Conservation (phyloP, 2,113 vertebrate species). For the Strigops habroptila region DNA sequence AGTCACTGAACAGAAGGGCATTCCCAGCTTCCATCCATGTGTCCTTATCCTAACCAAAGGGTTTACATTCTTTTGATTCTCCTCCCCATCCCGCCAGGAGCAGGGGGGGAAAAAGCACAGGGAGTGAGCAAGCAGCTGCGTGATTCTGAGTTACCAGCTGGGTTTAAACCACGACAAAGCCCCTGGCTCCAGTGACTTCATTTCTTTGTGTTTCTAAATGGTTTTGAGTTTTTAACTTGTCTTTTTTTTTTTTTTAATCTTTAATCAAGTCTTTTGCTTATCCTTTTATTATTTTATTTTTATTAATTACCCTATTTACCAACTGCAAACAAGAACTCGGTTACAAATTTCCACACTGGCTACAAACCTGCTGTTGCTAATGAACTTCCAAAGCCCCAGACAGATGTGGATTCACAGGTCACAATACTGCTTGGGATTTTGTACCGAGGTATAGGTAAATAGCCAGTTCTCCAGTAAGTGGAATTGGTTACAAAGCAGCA, state of each 20-base stretch:
- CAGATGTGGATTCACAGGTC: neutral
- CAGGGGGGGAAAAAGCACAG: neutral
- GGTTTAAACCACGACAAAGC: neutral
- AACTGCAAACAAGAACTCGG: neutral
- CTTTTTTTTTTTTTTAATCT: neutral
- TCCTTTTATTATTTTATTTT: neutral
- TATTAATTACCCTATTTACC: neutral
- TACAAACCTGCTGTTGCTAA: neutral
- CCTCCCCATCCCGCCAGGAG: neutral
- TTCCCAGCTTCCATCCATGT: neutral
- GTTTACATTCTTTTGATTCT: neutral
- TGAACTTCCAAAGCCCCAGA: neutral
- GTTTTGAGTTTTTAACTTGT: neutral
- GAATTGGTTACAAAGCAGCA: neutral
- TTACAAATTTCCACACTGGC: neutral
- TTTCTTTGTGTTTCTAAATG: neutral
- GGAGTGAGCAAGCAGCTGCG: neutral
- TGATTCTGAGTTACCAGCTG: neutral
- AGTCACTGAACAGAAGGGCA: neutral
- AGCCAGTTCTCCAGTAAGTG: neutral
- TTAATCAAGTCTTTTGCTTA: neutral
- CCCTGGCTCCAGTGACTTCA: neutral
- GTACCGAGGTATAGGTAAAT: neutral
- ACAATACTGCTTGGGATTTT: neutral
- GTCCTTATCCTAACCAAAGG: neutral